Conservation (phyloP, 2,113 vertebrate genomes). For the Alouatta palliata region DNA sequence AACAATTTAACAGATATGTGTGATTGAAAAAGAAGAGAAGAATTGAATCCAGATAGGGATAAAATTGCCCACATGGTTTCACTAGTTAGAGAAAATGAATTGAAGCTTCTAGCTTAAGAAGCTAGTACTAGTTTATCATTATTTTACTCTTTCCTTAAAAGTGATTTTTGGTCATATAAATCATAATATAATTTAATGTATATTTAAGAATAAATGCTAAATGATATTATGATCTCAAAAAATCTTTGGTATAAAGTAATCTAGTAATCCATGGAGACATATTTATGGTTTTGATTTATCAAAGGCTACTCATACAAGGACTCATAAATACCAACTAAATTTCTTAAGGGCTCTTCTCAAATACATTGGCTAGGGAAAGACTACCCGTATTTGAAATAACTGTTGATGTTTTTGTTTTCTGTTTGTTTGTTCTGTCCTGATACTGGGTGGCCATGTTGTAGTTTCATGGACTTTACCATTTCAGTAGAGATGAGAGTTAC, state of each 20-base stretch:
- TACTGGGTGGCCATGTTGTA: not conserved
- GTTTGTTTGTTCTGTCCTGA: not conserved
- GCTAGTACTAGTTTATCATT: not conserved
- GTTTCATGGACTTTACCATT: not conserved
- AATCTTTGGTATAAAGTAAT: not conserved
- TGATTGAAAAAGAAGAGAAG: not conserved
- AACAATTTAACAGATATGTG: not conserved
- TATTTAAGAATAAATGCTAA: not conserved
- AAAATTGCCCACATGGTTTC: not conserved
- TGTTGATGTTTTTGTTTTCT: not conserved
- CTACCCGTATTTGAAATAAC: not conserved
- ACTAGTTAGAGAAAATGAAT: not conserved
- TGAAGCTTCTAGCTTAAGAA: not conserved
- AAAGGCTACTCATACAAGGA: not conserved
- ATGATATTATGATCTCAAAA: not conserved
- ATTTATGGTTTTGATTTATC: not conserved
- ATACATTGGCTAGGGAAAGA: not conserved
- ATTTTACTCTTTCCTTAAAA: not conserved
- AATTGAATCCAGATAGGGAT: not conserved
- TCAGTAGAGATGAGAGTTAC: not conserved
- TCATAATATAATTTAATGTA: not conserved
- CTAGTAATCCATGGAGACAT: not conserved
- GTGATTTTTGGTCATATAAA: not conserved
- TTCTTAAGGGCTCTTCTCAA: not conserved
- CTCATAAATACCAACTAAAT: not conserved